Conservation (phyloP, 1,140 invertebrate species). For the Caenorhabditis latens region DNA sequence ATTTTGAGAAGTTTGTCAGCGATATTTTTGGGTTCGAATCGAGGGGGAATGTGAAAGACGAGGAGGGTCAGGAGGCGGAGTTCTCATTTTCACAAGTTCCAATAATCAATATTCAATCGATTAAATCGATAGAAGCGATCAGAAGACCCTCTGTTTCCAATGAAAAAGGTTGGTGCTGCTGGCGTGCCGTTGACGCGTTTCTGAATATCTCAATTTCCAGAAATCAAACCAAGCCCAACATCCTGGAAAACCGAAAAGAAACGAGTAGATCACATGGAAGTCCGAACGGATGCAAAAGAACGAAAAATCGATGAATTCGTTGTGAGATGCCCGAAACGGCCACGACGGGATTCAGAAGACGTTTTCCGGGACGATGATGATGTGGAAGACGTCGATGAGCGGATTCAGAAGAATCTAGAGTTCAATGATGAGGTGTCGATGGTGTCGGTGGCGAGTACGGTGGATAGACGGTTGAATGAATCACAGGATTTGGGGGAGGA, state of each 20-base stretch:
- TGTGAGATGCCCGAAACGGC: neutral
- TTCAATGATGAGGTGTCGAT: conserved; percentile 23
- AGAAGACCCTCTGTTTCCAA: neutral
- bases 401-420: neutral
- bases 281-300: conserved; percentile 36
- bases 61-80: neutral
- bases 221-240: neutral
- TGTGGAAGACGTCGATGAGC: neutral
- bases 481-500: conserved; percentile 38
- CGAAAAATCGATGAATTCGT: conserved; percentile 44
- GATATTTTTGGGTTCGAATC: conserved; percentile 8
- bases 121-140: conserved; percentile 28
- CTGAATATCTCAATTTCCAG: neutral
- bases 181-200: no score
- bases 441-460: neutral
- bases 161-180: no score
- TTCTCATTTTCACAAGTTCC: neutral
- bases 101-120: neutral
- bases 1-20: conserved; percentile 29
- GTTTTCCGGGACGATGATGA: neutral
- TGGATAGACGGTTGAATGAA: neutral
- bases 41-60: neutral
- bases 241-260: neutral
- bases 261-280: conserved; percentile 25
- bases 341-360: neutral